Evolutionary conservation across 2,113 vertebrate genomes (phyloP).

Genomic region (Microcebus murinus): DNA sequence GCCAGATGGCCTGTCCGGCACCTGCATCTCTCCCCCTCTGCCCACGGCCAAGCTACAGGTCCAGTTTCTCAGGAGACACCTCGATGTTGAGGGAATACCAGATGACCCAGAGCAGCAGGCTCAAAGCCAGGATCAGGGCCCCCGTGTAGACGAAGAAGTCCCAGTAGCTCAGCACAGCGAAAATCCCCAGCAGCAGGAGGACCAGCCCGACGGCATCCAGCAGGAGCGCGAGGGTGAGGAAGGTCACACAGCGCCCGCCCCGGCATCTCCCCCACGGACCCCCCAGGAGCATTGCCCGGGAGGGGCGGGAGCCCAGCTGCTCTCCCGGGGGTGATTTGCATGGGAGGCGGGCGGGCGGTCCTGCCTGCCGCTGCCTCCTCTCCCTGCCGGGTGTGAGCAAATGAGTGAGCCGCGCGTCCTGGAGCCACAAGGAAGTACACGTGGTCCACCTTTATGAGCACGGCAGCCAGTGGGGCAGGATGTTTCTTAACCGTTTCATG

Average conservation of each 20-base stretch:
- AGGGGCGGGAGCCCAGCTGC: background rate
- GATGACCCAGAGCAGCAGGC: constrained; percentile 91
- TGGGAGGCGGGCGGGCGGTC: background rate
- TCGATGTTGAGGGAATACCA: constrained; percentile 92
- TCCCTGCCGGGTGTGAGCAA: constrained; percentile 51
- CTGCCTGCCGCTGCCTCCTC: constrained; percentile 62
- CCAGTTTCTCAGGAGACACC: constrained; percentile 84
- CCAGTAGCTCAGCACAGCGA: constrained; percentile 87
- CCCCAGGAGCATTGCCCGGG: constrained; percentile 55
- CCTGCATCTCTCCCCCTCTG: background rate
- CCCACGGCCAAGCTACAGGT: rapidly evolving
- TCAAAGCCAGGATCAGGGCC: constrained; percentile 89
- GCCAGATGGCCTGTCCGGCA: background rate
- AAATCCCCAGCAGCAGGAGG: constrained; percentile 89
- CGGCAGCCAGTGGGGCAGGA: constrained; percentile 71
- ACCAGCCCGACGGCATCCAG: constrained; percentile 86
- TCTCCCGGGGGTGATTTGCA: constrained; percentile 44
- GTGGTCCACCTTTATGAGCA: constrained; percentile 78
- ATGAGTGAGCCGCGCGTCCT: background rate
- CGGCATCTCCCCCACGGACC: background rate
- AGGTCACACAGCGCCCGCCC: constrained; percentile 49
- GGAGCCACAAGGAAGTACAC: constrained; percentile 85
- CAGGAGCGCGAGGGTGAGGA: constrained; percentile 86
- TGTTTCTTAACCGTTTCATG: constrained; percentile 75
- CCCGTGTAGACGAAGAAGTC: constrained; percentile 93